A percentile compares a stretch with the other conserved stretches of the same genome.
Conservation (phyloP, 2,888 invertebrate species). For the Orchestes rusci region DNA sequence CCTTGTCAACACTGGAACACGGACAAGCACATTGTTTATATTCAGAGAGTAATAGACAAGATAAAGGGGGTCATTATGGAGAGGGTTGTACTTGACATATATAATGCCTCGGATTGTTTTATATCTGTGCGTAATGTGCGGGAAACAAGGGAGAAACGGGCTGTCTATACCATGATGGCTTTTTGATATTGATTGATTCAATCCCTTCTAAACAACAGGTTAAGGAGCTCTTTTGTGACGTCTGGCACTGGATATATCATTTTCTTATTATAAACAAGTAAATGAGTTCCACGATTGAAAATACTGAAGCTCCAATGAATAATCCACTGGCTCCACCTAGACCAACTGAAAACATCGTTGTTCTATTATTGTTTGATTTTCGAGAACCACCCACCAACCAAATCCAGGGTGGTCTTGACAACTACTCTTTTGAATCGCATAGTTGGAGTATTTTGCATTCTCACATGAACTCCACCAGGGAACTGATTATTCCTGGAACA, state of each 20-base stretch:
- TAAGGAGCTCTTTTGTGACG: too few relatives aligned
- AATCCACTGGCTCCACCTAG: constrained; percentile 55
- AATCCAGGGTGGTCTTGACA: constrained; percentile 53
- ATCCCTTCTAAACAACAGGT: too few relatives aligned
- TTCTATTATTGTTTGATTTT: too few relatives aligned
- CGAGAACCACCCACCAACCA: constrained; percentile 51
- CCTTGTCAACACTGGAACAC: constrained; percentile 24
- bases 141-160: constrained; percentile 12
- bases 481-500: too few relatives aligned
- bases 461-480: constrained; percentile 44
- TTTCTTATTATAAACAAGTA: too few relatives aligned
- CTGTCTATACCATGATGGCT: not conserved
- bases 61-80: constrained; percentile 24
- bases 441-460: constrained; percentile 50
- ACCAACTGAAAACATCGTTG: constrained; percentile 46
- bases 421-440: constrained; percentile 53
- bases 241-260: too few relatives aligned
- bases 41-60: constrained; percentile 21
- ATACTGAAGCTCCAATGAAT: constrained; percentile 54
- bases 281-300: constrained; percentile 51
- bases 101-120: constrained; percentile 21
- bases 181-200: too few relatives aligned
- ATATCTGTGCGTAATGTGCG: constrained; percentile 12
- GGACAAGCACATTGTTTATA: constrained; percentile 23
- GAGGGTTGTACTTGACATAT: constrained; percentile 24